phyloP scores from a whole-genome alignment of 1,140 invertebrate species.

The Aradophagus sp. region DNA sequence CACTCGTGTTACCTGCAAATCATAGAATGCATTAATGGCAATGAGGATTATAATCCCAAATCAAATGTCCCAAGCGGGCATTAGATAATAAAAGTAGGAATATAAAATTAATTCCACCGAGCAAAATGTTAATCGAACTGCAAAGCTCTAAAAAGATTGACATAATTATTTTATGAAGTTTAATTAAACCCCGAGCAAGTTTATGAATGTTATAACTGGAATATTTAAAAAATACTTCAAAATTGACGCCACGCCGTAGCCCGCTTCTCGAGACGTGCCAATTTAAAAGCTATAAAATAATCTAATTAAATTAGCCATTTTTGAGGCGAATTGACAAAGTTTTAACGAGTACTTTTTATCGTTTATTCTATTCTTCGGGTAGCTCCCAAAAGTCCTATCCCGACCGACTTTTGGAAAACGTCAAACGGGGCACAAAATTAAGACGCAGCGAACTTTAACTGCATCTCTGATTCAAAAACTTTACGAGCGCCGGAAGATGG shows the following conservation, averaged over 20 bases:
- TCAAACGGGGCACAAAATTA: slow-evolving; percentile 22
- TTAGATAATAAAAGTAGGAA: no score
- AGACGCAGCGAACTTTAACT: slow-evolving; percentile 4
- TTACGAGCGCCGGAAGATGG: not conserved
- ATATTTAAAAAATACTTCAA: slow-evolving; percentile 25
- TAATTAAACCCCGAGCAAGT: slow-evolving; percentile 20
- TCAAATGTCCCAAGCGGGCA: no score
- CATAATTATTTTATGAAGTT: slow-evolving; percentile 26
- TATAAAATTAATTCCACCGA: no score
- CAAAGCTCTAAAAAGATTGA: slow-evolving; percentile 7
- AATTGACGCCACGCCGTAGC: slow-evolving; percentile 10
- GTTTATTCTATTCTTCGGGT: slow-evolving; percentile 25
- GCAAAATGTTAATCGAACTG: not conserved
- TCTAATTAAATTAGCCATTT: slow-evolving; percentile 45
- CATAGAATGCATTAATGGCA: no score
- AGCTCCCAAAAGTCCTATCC: slow-evolving; percentile 4
- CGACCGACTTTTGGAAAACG: slow-evolving; percentile 26
- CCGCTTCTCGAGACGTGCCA: slow-evolving; percentile 14
- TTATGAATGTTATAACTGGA: slow-evolving; percentile 24
- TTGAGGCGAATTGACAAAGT: slow-evolving; percentile 35
- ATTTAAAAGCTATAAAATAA: slow-evolving; percentile 46
- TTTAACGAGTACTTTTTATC: slow-evolving; percentile 44
- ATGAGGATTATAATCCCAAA: no score
- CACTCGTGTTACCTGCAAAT: no score
- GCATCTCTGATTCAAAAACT: slow-evolving; percentile 10